These are phyloP conservation scores for Drosophila sulfurigaster DNA, from an alignment of 1,140 invertebrate genomes.

Conservation along the genomic window DNA sequence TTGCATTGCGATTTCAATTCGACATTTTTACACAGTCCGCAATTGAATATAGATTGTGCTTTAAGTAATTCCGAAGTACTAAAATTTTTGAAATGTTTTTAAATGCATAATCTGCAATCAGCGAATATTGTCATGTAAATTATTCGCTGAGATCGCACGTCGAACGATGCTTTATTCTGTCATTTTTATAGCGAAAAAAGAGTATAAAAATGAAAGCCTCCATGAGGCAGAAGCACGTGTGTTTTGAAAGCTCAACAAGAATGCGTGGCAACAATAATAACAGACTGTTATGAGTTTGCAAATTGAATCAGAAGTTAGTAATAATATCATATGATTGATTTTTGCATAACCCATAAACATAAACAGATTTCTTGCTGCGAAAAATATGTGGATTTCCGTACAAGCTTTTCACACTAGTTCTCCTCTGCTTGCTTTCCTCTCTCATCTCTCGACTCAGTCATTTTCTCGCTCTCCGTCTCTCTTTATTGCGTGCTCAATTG, in stretches of 20 bases:
- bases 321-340: constrained; percentile 22
- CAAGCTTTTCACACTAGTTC: constrained; percentile 34
- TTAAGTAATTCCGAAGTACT: constrained; percentile 28
- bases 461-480: neutral
- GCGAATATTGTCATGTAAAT: constrained; percentile 46
- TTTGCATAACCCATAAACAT: constrained; percentile 42
- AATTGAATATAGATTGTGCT: constrained; percentile 47
- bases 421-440: neutral
- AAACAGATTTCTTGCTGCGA: constrained; percentile 25
- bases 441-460: neutral
- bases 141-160: constrained; percentile 49
- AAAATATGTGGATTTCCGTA: constrained; percentile 19
- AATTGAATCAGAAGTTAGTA: neutral
- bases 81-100: constrained; percentile 45
- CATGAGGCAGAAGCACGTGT: constrained; percentile 34
- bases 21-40: constrained; percentile 21
- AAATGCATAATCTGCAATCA: constrained; percentile 35
- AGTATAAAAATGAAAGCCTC: constrained; percentile 1
- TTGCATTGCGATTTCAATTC: constrained; percentile 45
- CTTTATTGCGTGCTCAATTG: neutral
- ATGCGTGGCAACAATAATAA: constrained; percentile 10
- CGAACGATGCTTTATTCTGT: constrained; percentile 18
- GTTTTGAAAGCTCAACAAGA: neutral
- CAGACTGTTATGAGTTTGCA: constrained; percentile 1
- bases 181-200: constrained; percentile 7